Evolutionary conservation across 2,113 vertebrate species (phyloP), one percentile per base, ranked within the genome.

Genomic region (Phrynosoma blainvillii): DNA sequence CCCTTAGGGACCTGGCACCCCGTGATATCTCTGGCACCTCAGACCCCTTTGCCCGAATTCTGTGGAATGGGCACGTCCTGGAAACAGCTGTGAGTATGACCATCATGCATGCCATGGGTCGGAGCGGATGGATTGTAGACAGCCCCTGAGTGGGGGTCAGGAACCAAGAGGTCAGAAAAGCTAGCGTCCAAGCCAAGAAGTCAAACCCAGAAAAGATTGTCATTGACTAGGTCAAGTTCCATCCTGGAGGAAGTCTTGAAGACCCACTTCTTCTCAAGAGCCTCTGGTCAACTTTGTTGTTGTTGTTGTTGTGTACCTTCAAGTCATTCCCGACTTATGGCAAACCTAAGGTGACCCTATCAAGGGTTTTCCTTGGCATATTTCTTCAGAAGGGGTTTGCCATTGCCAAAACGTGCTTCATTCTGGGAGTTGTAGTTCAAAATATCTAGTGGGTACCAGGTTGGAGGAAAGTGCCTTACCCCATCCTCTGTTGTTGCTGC

Each of bases 1-100:
- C n/a, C 23, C 30, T 87, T 94, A 98, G 98, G 92, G 98, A 98
- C 93, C 94, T 99, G 95, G 98, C 98, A 14, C 98, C 98, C 0
- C 95, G 98, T 74, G 98, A 99, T 90, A 95, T 97, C 88, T 98
- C 97, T 0, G 98, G 98, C 74, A 98, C 98, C 0, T 98, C 98
- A 0, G 98, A 99, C 94, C 98, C 98, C 1, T 99, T 98, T 9
- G 97, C 97, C 3, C 96, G 97, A 52, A 95, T 98, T 85, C 96
- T 97, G 23, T 98, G 98, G 96, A 98, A 98, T 25, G 97, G 96
- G 93, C 97, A 95, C 92, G 97, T 96, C 9, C 75, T 96, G 70
- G 98, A 98, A 95, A 98, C 98, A 0, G 96, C 98, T 62, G 98
- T 98, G 95, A 99, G 98, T 94, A 56, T 18, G 40, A 54, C n/a